These are phyloP conservation scores for Python bivittatus DNA, from an alignment of 2,113 vertebrate genomes.

Conservation along the genomic window DNA sequence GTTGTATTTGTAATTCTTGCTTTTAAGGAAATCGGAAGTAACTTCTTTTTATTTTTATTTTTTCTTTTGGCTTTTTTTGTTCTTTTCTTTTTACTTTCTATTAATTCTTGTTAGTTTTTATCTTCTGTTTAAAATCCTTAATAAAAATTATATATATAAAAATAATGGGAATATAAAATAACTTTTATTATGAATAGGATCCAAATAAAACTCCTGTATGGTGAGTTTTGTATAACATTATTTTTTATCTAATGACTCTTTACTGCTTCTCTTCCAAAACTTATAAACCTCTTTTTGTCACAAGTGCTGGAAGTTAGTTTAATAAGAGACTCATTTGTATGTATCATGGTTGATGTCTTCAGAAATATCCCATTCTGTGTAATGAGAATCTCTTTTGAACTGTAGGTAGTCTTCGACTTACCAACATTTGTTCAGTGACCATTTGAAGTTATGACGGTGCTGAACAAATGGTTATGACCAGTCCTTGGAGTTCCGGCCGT, in stretches of 20 bases:
- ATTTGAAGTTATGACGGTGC: neutral
- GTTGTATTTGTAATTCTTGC: no score
- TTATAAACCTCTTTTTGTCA: constrained; percentile 20
- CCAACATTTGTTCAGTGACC: neutral
- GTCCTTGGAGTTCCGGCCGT: neutral
- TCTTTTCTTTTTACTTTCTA: no score
- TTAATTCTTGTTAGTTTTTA: no score
- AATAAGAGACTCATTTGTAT: neutral
- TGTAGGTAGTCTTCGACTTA: neutral
- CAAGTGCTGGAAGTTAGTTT: neutral
- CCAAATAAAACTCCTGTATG: neutral
- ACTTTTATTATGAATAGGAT: constrained; percentile 28
- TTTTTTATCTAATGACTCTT: constrained; percentile 23
- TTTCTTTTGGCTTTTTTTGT: no score
- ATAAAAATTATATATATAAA: no score
- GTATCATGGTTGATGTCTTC: neutral
- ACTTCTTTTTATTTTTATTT: no score
- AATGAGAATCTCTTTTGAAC: neutral
- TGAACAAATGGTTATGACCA: neutral
- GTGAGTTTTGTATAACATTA: constrained; percentile 3
- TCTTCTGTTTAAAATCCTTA: no score
- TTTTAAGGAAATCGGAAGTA: no score
- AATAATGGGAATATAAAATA: neutral
- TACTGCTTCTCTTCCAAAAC: neutral
- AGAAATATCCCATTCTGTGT: neutral